phyloP scores from a whole-genome alignment of 2,888 invertebrate species.

The Leistus spinibarbis region DNA sequence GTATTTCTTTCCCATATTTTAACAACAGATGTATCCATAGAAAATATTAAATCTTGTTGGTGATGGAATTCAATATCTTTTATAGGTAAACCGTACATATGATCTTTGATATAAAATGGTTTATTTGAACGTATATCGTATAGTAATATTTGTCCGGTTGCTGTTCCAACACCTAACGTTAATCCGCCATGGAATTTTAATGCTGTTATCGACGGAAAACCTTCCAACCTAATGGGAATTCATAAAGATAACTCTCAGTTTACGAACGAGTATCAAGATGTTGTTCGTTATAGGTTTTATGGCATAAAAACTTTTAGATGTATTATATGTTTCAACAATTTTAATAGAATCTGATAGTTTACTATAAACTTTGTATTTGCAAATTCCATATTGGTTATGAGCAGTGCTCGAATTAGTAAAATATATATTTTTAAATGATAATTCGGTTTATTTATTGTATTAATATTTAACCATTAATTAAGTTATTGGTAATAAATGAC shows the following conservation, averaged over 20 bases:
- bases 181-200: constrained; percentile 77
- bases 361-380: too few species aligned
- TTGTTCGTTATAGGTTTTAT: too few species aligned
- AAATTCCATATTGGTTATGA: too few species aligned
- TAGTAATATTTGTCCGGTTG: constrained; percentile 89
- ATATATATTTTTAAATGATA: too few species aligned
- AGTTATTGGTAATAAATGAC: too few species aligned
- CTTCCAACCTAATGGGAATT: constrained; percentile 62
- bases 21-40: constrained; percentile 85
- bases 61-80: constrained; percentile 85
- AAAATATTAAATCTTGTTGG: constrained; percentile 79
- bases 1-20: constrained; percentile 91
- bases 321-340: too few species aligned
- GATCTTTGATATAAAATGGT: constrained; percentile 90
- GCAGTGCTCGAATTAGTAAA: too few species aligned
- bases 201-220: constrained; percentile 77
- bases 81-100: constrained; percentile 92
- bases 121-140: constrained; percentile 94
- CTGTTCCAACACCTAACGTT: constrained; percentile 88
- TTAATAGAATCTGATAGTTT: too few species aligned
- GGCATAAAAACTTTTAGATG: too few species aligned
- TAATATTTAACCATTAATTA: too few species aligned
- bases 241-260: neutral
- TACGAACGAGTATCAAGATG: too few species aligned
- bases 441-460: too few species aligned